Conservation (phyloP, 1,140 invertebrate genomes). For the Chionoecetes opilio region DNA sequence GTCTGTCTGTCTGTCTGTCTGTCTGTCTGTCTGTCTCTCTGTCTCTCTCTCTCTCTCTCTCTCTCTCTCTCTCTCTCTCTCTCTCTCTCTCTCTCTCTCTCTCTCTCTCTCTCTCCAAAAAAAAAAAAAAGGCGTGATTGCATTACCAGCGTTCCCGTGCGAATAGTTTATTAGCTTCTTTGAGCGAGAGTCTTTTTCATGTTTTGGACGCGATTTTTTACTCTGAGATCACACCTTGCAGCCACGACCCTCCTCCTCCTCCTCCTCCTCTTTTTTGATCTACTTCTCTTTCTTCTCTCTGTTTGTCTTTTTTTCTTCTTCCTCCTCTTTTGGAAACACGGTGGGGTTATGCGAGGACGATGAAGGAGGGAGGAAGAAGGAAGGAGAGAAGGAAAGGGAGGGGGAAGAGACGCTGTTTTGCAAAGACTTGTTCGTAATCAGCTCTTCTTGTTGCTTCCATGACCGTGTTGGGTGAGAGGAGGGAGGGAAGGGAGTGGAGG, state of each 20-base stretch:
- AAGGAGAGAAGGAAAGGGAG: background rate
- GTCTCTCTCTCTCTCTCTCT: background rate
- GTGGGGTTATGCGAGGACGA: background rate
- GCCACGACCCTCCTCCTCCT: background rate
- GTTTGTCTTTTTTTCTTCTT: too few species aligned
- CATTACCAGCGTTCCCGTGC: background rate
- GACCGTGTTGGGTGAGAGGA: too few species aligned
- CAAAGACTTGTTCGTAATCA: too few species aligned
- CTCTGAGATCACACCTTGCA: too few species aligned
- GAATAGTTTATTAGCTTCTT: constrained; percentile 31
- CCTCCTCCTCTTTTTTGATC: background rate
- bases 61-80: constrained; percentile 47
- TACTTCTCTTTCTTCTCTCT: background rate
- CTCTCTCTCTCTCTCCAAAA: constrained; percentile 10
- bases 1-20: constrained; percentile 25
- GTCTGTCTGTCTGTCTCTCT: constrained; percentile 44
- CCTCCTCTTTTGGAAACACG: too few species aligned
- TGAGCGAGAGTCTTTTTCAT: background rate
- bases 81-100: constrained; percentile 51
- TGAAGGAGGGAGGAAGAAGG: background rate
- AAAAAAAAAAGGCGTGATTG: background rate
- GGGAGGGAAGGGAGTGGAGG: too few species aligned
- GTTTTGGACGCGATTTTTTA: background rate
- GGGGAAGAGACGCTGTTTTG: background rate
- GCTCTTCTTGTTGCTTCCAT: background rate